These are phyloP conservation scores for Montipora foliosa DNA, from an alignment of 64 coral and sea anemone species.

Conservation along the genomic window DNA sequence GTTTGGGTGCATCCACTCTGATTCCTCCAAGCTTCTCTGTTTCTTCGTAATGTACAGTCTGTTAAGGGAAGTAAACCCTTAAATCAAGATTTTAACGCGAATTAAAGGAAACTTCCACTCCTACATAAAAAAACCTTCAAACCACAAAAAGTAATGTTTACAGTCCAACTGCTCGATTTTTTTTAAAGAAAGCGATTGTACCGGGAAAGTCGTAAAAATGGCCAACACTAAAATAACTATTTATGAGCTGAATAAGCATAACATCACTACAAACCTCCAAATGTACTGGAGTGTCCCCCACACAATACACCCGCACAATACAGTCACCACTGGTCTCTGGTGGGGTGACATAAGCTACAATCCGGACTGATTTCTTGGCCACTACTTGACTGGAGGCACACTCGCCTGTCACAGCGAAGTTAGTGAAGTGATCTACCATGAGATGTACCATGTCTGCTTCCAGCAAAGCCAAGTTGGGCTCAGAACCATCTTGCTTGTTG, in stretches of 20 bases:
- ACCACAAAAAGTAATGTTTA: no score
- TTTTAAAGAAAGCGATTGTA: no score
- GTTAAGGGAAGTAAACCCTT: neutral
- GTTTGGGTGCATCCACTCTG: slow-evolving; percentile 50
- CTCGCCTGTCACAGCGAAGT: slow-evolving; percentile 19
- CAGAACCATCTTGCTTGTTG: slow-evolving; percentile 47
- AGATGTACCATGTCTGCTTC: slow-evolving; percentile 28
- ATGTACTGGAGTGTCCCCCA: slow-evolving; percentile 48
- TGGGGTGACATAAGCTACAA: slow-evolving; percentile 48
- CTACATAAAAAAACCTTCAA: no score
- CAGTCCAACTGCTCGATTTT: no score
- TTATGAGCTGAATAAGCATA: neutral
- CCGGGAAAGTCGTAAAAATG: no score
- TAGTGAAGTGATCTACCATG: slow-evolving; percentile 61
- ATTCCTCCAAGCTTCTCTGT: slow-evolving; percentile 49
- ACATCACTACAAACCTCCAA: slow-evolving; percentile 53
- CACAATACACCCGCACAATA: slow-evolving; percentile 68
- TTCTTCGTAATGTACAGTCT: slow-evolving; percentile 69
- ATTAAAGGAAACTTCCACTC: no score
- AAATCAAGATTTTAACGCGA: neutral
- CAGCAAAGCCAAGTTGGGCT: slow-evolving; percentile 6
- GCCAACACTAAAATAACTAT: no score
- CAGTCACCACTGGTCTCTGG: slow-evolving; percentile 56
- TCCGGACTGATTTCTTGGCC: neutral
- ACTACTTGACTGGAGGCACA: neutral